Base-by-base conservation (phyloP, 2,113 vertebrate species). In the Smithornis capensis region DNA sequence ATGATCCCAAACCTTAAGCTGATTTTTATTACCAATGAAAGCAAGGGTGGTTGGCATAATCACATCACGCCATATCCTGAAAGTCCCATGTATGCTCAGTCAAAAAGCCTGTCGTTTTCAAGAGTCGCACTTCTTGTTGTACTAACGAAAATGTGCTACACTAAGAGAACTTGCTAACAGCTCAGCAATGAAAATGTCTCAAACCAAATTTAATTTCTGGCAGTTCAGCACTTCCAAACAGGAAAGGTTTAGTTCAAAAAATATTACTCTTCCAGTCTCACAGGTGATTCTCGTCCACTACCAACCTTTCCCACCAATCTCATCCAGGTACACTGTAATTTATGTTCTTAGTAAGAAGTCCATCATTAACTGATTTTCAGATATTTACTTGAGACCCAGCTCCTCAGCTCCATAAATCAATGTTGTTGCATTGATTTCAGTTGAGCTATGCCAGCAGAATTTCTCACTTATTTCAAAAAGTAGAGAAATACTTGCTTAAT, bases 391-490 rank as follows among this genome's bases (percentile, higher is more conserved):
- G 52, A 73, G 62, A 80, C 33, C 35, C 53, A 9, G 56, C 16
- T 68, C 40, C 65, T 64, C 73, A 57, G 31, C 52, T 81, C 8
- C 71, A 38, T 81, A 75, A 93, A 90, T 93, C 90, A 81, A 83
- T 86, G 27, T 38, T 81, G 25, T 53, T 94, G n/a, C 47, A 78
- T 87, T 89, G 73, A 87, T 88, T 93, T 95, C 64, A 57, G 33
- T 33, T 91, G 52, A 75, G 52, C 24, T 80, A 7, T 68, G 38
- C 64, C 71, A 64, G 62, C 38, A 81, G 56, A 83, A 80, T 82
- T 93, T 86, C 80, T 92, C 77, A 7, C 17, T 90, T 52, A 50
- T 86, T 96, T 83, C 56, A 45, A 42, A 83, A 86, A 86, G 73
- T 42, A 50, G 57, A 69, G 14, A 89, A 94, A 62, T 91, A 92